A percentile compares a stretch with the other conserved stretches of the same genome.
Evolutionary conservation across 2,888 invertebrate genomes (phyloP).

Genomic region (Neocrepidodera transversa): DNA sequence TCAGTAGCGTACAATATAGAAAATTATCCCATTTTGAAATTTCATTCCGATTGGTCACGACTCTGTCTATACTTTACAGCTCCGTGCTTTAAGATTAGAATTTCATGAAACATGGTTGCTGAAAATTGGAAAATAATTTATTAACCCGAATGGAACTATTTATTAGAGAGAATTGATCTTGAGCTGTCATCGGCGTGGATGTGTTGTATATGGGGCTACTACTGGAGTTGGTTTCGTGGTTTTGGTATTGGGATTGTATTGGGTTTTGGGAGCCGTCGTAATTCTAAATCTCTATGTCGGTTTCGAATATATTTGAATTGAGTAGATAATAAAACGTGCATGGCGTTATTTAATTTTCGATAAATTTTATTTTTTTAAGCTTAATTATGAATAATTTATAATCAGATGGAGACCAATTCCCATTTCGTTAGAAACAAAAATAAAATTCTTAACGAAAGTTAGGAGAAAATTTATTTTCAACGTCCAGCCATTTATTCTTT

Average conservation of each 20-base stretch:
- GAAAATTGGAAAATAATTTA: slow-evolving; percentile 37
- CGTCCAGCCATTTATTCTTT: too few relatives aligned
- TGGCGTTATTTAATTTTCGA: too few relatives aligned
- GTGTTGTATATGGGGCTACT: background rate
- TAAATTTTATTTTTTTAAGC: too few relatives aligned
- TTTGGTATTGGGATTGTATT: background rate
- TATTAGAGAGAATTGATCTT: slow-evolving; percentile 12
- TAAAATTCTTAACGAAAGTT: too few relatives aligned
- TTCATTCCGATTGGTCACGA: background rate
- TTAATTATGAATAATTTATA: too few relatives aligned
- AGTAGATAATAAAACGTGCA: too few relatives aligned
- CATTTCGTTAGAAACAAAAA: too few relatives aligned
- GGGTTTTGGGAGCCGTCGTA: slow-evolving; percentile 8
- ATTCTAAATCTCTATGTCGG: background rate
- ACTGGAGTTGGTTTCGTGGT: background rate
- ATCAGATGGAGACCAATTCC: too few relatives aligned
- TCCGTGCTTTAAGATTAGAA: slow-evolving; percentile 31
- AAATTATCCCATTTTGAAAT: too few relatives aligned
- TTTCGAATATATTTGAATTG: too few relatives aligned
- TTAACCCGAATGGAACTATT: slow-evolving; percentile 25
- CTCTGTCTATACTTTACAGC: background rate
- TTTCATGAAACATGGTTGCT: slow-evolving; percentile 34
- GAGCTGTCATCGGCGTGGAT: slow-evolving; percentile 12
- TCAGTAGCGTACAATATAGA: background rate
- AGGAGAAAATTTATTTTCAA: too few relatives aligned